phyloP scores from a whole-genome alignment of 92 coral and sea anemone species.

The Porites rus region DNA sequence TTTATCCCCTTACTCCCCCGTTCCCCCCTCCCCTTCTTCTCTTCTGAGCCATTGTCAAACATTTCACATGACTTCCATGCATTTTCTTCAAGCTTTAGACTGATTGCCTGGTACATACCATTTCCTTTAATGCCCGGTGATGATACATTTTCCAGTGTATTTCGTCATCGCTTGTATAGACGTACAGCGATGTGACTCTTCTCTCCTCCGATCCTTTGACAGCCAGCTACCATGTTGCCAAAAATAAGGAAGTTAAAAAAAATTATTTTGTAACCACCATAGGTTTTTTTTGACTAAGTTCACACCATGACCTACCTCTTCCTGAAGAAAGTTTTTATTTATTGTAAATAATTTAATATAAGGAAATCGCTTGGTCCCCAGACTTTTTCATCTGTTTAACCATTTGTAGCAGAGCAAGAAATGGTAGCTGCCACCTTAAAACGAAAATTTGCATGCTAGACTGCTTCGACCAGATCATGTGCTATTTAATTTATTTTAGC shows the following conservation, averaged over 20 bases:
- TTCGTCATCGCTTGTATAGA: slow-evolving; percentile 10
- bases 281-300: too few species aligned
- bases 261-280: too few species aligned
- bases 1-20: too few species aligned
- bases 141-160: slow-evolving; percentile 10
- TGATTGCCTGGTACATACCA: background rate
- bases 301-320: background rate
- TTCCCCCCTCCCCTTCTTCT: too few species aligned
- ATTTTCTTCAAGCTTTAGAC: background rate
- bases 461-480: too few species aligned
- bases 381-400: too few species aligned
- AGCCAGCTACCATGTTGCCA: background rate
- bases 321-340: too few species aligned
- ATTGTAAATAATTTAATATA: too few species aligned
- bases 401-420: too few species aligned
- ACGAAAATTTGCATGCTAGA: too few species aligned
- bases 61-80: background rate
- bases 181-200: background rate
- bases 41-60: background rate
- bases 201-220: background rate
- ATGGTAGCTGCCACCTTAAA: too few species aligned
- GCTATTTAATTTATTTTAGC: background rate
- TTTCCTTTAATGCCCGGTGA: background rate
- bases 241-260: background rate
- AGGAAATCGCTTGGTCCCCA: too few species aligned